phyloP scores from a whole-genome alignment of 1,140 invertebrate genomes.

The Dryas iulia region DNA sequence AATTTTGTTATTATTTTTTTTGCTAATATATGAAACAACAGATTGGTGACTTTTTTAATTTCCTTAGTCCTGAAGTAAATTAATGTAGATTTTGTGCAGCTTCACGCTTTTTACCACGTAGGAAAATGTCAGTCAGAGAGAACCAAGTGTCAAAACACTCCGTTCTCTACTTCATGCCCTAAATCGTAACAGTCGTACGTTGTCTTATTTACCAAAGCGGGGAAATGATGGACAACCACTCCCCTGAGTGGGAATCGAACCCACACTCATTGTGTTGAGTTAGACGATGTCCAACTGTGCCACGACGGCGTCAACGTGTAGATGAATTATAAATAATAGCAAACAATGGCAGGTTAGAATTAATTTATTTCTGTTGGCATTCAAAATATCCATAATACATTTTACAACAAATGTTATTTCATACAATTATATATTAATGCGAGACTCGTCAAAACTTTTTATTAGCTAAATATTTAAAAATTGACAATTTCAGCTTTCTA shows the following conservation, averaged over 20 bases:
- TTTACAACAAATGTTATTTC: conserved; percentile 73
- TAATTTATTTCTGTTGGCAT: conserved; percentile 73
- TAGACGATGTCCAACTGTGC: too few species aligned
- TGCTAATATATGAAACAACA: conserved; percentile 5
- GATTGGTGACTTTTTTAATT: background rate
- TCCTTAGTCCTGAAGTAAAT: background rate
- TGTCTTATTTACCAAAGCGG: too few species aligned
- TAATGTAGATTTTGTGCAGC: too few species aligned
- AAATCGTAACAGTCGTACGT: too few species aligned
- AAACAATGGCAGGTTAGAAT: conserved; percentile 34
- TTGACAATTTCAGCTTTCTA: conserved; percentile 72
- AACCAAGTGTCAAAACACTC: too few species aligned
- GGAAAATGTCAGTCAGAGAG: too few species aligned
- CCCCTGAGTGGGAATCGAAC: too few species aligned
- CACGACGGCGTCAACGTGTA: too few species aligned
- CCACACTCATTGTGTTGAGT: too few species aligned
- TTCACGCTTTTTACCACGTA: too few species aligned
- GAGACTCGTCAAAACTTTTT: conserved; percentile 57
- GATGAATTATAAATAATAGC: conserved; percentile 6
- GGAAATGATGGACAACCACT: too few species aligned
- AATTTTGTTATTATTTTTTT: conserved; percentile 11
- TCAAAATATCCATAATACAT: conserved; percentile 71
- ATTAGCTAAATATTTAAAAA: conserved; percentile 72
- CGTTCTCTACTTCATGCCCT: too few species aligned
- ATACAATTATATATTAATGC: conserved; percentile 64